Base-by-base conservation (phyloP, 2,113 vertebrate genomes). In the Psittacus erithacus region DNA sequence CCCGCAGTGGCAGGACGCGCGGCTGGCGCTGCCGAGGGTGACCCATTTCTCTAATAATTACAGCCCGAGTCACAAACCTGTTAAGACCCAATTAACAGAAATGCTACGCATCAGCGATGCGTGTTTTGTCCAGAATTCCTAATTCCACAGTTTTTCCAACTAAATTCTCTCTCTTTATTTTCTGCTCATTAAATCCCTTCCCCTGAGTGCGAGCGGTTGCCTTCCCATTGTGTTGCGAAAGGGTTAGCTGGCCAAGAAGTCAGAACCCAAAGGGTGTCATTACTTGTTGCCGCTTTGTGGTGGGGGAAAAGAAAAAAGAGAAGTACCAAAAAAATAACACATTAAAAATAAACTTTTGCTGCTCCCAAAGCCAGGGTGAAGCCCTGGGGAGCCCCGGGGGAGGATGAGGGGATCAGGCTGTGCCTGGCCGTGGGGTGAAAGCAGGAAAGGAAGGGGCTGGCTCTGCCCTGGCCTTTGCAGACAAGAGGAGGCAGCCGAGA, bases 61-160 rank as follows among this genome's bases (percentile, higher is more conserved):
- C 97, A 95, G 96, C 90, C 79, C 77, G 96, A 98, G 97, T 97
- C 97, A 96, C 97, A 97, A 97, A 98, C 98, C 97, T 98, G 98
- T 98, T 98, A 98, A 98, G 98, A 98, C 97, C 97, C 97, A 98
- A 98, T 98, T 98, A 98, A 98, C 97, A 98, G 97, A 98, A 98
- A 97, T 90, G 97, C 92, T 97, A 97, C 92, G 98, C 98, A 98
- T 96, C 98, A 97, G 73, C 89, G 98, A 97, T 97, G 98, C 97
- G 31, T 98, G 97, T 96, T 98, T 97, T 96, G 98, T 98, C 97
- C 98, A 96, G 97, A 97, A 97, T 96, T 98, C 92, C 93, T 98
- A 98, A 98, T 98, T 98, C 97, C 95, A 88, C 96, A 84, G 89
- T 98, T 98, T 98, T 97, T 96, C 95, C 97, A 97, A 98, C 96